Conservation (phyloP, 2,113 vertebrate genomes). For the Galbula dea region DNA sequence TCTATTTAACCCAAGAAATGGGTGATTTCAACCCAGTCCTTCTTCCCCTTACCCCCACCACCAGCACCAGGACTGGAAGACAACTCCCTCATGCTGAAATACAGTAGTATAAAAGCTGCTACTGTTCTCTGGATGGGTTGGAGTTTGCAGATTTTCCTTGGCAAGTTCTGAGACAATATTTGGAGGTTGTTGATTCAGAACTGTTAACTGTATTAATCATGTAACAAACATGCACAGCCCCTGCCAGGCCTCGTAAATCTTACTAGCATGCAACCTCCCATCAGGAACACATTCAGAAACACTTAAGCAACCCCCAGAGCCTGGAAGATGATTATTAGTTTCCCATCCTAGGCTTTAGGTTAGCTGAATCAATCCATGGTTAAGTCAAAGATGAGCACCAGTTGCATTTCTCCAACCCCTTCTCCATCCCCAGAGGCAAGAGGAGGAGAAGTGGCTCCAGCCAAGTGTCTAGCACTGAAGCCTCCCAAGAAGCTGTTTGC, state of each 20-base stretch:
- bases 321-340: conserved; percentile 27
- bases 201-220: conserved; percentile 55
- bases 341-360: conserved; percentile 10
- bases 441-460: not conserved
- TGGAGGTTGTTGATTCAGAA: conserved; percentile 51
- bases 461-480: not conserved
- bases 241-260: conserved; percentile 65
- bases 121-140: conserved; percentile 28
- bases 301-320: conserved; percentile 34
- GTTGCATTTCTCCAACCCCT: not conserved
- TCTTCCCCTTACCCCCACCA: not conserved
- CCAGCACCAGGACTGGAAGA: not conserved
- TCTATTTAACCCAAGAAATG: not conserved
- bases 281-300: conserved; percentile 58
- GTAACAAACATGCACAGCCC: conserved; percentile 8
- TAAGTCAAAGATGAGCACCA: not conserved
- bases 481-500: conserved; percentile 38
- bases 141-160: conserved; percentile 38
- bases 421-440: not conserved
- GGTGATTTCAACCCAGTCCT: too few species aligned
- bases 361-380: not conserved
- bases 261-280: conserved; percentile 1
- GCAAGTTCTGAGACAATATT: conserved; percentile 49
- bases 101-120: conserved; percentile 32
- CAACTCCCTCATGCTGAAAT: not conserved